Base-by-base conservation (phyloP, 2,888 invertebrate species). In the Eupithecia pulchellata region DNA sequence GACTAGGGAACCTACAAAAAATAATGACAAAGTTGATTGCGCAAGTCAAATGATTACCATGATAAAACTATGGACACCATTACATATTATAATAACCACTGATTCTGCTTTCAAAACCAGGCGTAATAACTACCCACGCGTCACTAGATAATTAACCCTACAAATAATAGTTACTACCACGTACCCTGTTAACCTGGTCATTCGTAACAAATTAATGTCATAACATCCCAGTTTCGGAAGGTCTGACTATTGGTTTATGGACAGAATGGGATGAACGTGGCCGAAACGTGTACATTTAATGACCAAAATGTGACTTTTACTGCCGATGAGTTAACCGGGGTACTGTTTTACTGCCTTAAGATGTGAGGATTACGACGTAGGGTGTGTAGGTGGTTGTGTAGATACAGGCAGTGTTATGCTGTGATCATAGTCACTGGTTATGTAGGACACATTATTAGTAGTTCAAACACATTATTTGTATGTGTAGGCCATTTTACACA, bases 161-260 rank as follows among this genome's bases (percentile, higher is more conserved):
- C 57, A 34, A 68, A 68, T 63, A 61, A 69, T 64, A 66, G 66
- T 69, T 66, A 68, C 39, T 61, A 25, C 4, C 47, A 13, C 8
- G 36, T 67, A 69, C 47, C 60, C 63, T 20, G 64, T 42, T 72
- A 75, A 58, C 60, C 66, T 34, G 57, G 25, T 25, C 52, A 62
- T 73, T 72, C 61, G 72, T 72, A 74, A 74, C 72, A 72, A 72
- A 74, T 74, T 71, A 70, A 72, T 67, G 68, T 69, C 65, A 60
- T 71, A 72, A 66, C 60, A 47, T 67, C 39, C 27, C 30, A 11
- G 39, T 32, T 25, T 13, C 9, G n/a, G 39, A 55, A 36, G 63
- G 63, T 36, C 13, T n/a, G 30, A 25, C 57, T 67, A 67, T 47
- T 61, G 67, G 57, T 68, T 68, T 68, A 68, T 63, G 30, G 29